phyloP scores from a whole-genome alignment of 2,888 invertebrate genomes.

The Xylocampa areola region DNA sequence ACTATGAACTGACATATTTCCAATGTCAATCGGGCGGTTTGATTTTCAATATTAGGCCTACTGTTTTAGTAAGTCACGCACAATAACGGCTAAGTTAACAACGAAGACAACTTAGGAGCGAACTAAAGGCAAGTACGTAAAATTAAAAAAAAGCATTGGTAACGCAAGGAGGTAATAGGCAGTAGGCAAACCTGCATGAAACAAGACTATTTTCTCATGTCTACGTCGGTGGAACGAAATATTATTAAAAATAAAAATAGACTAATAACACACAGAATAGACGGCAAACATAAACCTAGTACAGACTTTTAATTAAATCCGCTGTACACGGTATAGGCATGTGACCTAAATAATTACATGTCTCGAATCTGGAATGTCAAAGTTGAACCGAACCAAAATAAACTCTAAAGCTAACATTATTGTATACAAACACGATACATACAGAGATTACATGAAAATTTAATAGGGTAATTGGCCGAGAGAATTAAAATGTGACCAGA shows the following conservation, averaged over 20 bases:
- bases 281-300: neutral
- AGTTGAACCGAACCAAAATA: constrained; percentile 58
- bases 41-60: too few species aligned
- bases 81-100: too few species aligned
- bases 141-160: too few species aligned
- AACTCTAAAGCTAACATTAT: constrained; percentile 35
- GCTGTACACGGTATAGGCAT: constrained; percentile 40
- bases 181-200: too few species aligned
- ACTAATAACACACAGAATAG: neutral
- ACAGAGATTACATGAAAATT: constrained; percentile 22
- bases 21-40: too few species aligned
- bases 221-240: neutral
- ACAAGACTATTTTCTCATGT: too few species aligned
- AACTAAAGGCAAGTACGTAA: too few species aligned
- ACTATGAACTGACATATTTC: too few species aligned
- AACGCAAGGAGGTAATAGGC: too few species aligned
- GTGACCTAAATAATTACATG: constrained; percentile 58
- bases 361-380: constrained; percentile 60
- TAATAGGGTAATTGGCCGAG: constrained; percentile 7
- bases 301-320: constrained; percentile 18
- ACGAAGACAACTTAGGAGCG: too few species aligned
- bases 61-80: too few species aligned
- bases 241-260: constrained; percentile 3
- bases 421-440: constrained; percentile 41
- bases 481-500: constrained; percentile 11